A percentile compares a stretch with the other conserved stretches of the same genome.
phyloP scores from a whole-genome alignment of 2,888 invertebrate genomes.

The Aproaerema taeniolella region DNA sequence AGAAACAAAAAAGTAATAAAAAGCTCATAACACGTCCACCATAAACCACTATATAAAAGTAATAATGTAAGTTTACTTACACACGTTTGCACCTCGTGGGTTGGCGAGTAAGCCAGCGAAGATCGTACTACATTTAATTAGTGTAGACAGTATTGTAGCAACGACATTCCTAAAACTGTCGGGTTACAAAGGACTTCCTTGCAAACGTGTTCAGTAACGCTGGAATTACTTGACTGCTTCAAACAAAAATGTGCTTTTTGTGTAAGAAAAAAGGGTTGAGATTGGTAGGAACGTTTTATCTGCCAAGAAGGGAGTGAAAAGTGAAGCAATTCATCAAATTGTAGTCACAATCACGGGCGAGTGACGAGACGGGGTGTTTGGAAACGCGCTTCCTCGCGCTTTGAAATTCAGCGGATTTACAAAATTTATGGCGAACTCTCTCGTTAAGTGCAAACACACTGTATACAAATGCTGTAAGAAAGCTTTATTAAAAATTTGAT shows the following conservation, averaged over 20 bases:
- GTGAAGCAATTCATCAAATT: constrained; percentile 59
- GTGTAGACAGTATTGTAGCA: constrained; percentile 30
- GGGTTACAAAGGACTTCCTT: constrained; percentile 25
- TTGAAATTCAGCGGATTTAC: constrained; percentile 42
- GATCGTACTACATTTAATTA: constrained; percentile 37
- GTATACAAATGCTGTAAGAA: constrained; percentile 6
- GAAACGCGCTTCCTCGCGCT: constrained; percentile 33
- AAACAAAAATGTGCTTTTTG: background rate
- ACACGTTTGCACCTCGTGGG: constrained; percentile 29
- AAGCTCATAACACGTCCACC: constrained; percentile 6
- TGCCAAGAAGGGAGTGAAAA: constrained; percentile 34
- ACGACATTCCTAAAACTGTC: constrained; percentile 33
- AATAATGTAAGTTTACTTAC: constrained; percentile 41
- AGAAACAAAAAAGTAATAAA: constrained; percentile 7
- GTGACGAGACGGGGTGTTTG: constrained; percentile 47
- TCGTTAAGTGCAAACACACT: constrained; percentile 18
- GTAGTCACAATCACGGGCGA: constrained; percentile 55
- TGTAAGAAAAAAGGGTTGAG: background rate
- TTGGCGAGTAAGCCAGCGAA: constrained; percentile 17
- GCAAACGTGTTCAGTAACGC: background rate
- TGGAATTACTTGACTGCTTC: too few relatives aligned
- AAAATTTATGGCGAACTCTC: constrained; percentile 43
- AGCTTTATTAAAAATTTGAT: constrained; percentile 9
- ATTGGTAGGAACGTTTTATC: background rate
- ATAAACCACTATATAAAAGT: constrained; percentile 25